Base-by-base conservation (phyloP, 2,888 invertebrate genomes). In the Coelopa pilipes region DNA sequence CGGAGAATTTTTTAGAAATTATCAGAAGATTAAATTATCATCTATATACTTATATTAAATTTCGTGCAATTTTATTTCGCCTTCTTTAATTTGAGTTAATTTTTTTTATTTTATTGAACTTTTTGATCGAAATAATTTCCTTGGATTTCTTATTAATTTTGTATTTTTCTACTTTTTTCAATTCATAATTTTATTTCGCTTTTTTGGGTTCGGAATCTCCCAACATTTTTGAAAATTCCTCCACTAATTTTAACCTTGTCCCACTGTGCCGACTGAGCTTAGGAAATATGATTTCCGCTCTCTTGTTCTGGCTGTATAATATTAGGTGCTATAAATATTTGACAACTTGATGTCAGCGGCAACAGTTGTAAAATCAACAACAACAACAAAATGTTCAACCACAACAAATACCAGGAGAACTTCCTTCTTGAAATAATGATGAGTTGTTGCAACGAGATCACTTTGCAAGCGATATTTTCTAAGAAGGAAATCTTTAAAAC, bases 81-180 rank as follows among this genome's bases (percentile, higher is more conserved):
- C n/a, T n/a, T n/a, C n/a, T n/a, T n/a, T n/a, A n/a, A n/a, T n/a
- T n/a, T n/a, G n/a, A n/a, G n/a, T n/a, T n/a, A n/a, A n/a, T n/a
- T n/a, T n/a, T n/a, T n/a, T n/a, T n/a, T n/a, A n/a, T n/a, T n/a
- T n/a, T n/a, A n/a, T n/a, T n/a, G n/a, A n/a, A n/a, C n/a, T n/a
- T n/a, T n/a, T n/a, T n/a, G n/a, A n/a, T n/a, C n/a, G n/a, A n/a
- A n/a, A n/a, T n/a, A n/a, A n/a, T n/a, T n/a, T n/a, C n/a, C n/a
- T n/a, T n/a, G n/a, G n/a, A 72, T 76, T 76, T 74, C 74, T 75
- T 76, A 75, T 73, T 73, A 76, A 74, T 72, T 74, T 74, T 74
- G 68, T 72, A 53, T 10, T n/a, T 24, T 19, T 15, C 62, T 62
- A n/a, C 19, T 65, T 45, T 45, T 15, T 15, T 34, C 49, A 75